Conservation (phyloP, 2,113 vertebrate species). For the Centropus unirufus region DNA sequence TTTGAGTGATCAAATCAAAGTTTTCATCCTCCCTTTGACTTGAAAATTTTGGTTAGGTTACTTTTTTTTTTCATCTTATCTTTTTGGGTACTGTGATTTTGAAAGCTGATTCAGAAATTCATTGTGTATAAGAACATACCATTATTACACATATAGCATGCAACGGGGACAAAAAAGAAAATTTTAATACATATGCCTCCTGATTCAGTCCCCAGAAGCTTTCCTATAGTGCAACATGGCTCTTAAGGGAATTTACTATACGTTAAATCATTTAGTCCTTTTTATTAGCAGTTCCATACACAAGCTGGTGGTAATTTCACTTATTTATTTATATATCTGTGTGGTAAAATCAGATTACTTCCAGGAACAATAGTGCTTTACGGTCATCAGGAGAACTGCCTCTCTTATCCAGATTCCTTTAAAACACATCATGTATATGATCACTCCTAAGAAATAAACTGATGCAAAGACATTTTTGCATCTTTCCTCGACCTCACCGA, state of each 20-base stretch:
- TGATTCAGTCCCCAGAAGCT: neutral
- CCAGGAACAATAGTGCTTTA: neutral
- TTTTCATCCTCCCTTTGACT: neutral
- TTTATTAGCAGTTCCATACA: neutral
- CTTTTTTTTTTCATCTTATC: neutral
- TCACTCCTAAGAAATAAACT: slow-evolving; percentile 11
- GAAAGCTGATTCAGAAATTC: neutral
- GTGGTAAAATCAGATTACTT: slow-evolving; percentile 17
- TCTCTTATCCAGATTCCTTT: slow-evolving; percentile 3
- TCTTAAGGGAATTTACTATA: neutral
- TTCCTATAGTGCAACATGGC: neutral
- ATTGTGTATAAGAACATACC: neutral
- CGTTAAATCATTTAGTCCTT: neutral
- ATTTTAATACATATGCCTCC: neutral
- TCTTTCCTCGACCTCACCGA: neutral
- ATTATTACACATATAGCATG: neutral
- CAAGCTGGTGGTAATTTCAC: neutral
- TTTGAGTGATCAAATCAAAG: neutral
- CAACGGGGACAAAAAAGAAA: neutral
- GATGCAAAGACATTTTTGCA: neutral
- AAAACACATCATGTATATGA: slow-evolving; percentile 17
- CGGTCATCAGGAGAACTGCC: neutral
- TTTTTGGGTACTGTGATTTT: neutral
- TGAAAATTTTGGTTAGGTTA: neutral
- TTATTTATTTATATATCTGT: slow-evolving; percentile 2